Conservation (phyloP, 2,888 invertebrate species). For the Drymonia ruficornis region DNA sequence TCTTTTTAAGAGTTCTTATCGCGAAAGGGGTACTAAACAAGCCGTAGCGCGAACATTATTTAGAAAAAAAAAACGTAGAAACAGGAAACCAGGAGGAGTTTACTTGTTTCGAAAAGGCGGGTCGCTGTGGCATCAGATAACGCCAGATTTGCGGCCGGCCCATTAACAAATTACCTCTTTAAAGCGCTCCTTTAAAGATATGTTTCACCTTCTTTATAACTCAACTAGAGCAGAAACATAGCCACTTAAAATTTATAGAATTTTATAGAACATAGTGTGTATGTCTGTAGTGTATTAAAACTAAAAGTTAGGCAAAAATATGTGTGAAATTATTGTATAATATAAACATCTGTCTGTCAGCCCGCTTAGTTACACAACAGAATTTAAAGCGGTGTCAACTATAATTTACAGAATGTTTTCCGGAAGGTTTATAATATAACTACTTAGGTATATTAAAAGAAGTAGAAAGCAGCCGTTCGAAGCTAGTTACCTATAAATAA, state of each 20-base stretch:
- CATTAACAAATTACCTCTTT: constrained; percentile 81
- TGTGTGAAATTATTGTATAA: too few species aligned
- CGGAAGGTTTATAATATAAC: too few species aligned
- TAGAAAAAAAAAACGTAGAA: constrained; percentile 55
- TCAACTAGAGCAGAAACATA: constrained; percentile 15
- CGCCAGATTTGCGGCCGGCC: constrained; percentile 74
- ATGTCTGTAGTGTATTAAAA: too few species aligned
- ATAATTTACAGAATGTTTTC: too few species aligned
- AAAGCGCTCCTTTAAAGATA: constrained; percentile 49
- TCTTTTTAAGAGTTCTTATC: constrained; percentile 79
- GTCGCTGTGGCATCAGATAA: constrained; percentile 75
- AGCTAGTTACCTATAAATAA: too few species aligned
- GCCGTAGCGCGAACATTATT: constrained; percentile 73
- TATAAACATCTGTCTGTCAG: too few species aligned
- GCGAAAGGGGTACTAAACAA: constrained; percentile 75
- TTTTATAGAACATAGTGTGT: too few species aligned
- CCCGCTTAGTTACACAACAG: too few species aligned
- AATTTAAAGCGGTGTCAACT: too few species aligned
- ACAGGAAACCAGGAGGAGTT: constrained; percentile 64
- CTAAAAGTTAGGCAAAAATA: too few species aligned
- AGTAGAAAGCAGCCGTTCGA: too few species aligned
- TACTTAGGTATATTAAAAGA: too few species aligned
- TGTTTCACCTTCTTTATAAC: constrained; percentile 47
- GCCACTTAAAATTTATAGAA: background rate
- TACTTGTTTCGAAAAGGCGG: constrained; percentile 79